phyloP scores from a whole-genome alignment of 1,140 invertebrate species.

The Drosophila arawakana region DNA sequence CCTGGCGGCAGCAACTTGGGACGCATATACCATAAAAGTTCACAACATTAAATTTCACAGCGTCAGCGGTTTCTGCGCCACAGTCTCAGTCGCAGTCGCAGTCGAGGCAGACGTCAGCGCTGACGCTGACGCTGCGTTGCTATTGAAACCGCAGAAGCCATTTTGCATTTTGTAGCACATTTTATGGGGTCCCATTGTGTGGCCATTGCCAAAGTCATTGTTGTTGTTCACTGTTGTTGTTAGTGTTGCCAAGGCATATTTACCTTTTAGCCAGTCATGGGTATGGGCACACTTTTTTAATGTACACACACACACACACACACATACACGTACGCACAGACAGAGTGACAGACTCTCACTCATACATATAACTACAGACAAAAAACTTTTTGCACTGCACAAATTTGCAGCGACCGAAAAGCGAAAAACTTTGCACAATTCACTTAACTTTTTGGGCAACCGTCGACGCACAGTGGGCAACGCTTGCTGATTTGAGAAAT shows the following conservation, averaged over 20 bases:
- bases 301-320: constrained; percentile 12
- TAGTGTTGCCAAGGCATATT: constrained; percentile 57
- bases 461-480: constrained; percentile 12
- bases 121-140: constrained; percentile 50
- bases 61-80: constrained; percentile 59
- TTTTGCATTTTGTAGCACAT: constrained; percentile 82
- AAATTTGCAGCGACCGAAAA: constrained; percentile 71
- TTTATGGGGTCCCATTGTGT: constrained; percentile 71
- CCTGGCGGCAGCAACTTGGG: constrained; percentile 46
- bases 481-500: background rate
- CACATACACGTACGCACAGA: background rate
- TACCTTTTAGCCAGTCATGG: constrained; percentile 63
- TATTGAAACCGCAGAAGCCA: constrained; percentile 79
- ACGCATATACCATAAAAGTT: constrained; percentile 69
- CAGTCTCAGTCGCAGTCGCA: constrained; percentile 2
- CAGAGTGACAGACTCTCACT: background rate
- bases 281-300: constrained; percentile 47
- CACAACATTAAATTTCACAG: constrained; percentile 69
- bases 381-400: constrained; percentile 68
- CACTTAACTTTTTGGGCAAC: constrained; percentile 75
- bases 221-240: constrained; percentile 35
- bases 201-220: constrained; percentile 63
- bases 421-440: constrained; percentile 78
- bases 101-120: background rate
- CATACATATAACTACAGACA: constrained; percentile 5